Evolutionary conservation across 1,140 invertebrate species (phyloP).

Genomic region (Drosophila equinoxialis): DNA sequence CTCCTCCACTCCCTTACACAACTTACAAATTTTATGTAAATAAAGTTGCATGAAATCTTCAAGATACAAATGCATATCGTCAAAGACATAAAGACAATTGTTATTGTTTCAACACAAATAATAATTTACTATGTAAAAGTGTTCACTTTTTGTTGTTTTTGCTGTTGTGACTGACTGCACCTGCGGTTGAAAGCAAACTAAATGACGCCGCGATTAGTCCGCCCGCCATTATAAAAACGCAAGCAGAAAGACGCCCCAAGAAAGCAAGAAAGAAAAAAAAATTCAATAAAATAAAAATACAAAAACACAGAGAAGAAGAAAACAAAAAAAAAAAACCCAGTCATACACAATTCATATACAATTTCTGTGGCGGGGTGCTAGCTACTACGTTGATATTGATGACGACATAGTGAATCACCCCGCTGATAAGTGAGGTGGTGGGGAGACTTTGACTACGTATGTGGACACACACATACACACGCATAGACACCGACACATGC

Average conservation of each 20-base stretch:
- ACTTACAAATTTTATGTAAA: slow-evolving; percentile 52
- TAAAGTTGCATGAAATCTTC: slow-evolving; percentile 55
- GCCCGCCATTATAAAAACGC: slow-evolving; percentile 59
- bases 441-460: slow-evolving; percentile 4
- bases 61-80: slow-evolving; percentile 51
- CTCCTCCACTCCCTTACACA: no score
- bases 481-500: no score
- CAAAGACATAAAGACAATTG: slow-evolving; percentile 31
- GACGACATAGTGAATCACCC: slow-evolving; percentile 54
- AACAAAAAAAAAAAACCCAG: slow-evolving; percentile 33
- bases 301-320: background rate
- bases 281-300: slow-evolving; percentile 20
- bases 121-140: background rate
- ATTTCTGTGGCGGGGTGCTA: slow-evolving; percentile 6
- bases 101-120: background rate
- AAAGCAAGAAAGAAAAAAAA: slow-evolving; percentile 13
- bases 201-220: slow-evolving; percentile 47
- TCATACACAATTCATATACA: slow-evolving; percentile 34
- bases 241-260: slow-evolving; percentile 28
- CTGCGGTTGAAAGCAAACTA: slow-evolving; percentile 69
- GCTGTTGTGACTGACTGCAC: slow-evolving; percentile 51
- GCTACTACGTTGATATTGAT: slow-evolving; percentile 25
- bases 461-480: background rate
- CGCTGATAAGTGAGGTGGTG: slow-evolving; percentile 41
- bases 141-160: background rate